phyloP scores from a whole-genome alignment of 2,888 invertebrate species.

The Andrena chrysosceles region DNA sequence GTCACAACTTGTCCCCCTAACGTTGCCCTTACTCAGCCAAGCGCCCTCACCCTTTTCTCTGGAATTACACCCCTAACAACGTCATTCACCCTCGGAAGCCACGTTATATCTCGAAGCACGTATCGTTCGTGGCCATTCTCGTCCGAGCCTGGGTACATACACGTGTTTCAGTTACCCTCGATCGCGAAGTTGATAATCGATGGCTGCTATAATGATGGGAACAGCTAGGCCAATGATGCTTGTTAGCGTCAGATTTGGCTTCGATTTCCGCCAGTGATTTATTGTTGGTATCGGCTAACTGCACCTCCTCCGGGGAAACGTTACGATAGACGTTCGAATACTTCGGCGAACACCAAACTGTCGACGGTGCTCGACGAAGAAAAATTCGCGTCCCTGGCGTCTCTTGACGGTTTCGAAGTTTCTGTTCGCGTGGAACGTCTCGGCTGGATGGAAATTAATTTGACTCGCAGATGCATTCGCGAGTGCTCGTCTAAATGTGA shows the following conservation, averaged over 20 bases:
- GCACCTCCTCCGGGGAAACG: not conserved
- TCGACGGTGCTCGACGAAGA: not conserved
- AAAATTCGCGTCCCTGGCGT: not conserved
- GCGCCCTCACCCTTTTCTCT: not conserved
- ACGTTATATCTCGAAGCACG: constrained; percentile 11
- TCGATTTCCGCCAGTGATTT: constrained; percentile 50
- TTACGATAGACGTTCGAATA: not conserved
- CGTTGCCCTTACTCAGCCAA: no score
- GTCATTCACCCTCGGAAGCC: not conserved
- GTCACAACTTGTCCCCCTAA: no score
- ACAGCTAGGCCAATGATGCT: constrained; percentile 24
- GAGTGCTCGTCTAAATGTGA: constrained; percentile 5
- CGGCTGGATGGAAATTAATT: constrained; percentile 4
- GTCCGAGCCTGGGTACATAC: not conserved
- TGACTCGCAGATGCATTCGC: constrained; percentile 18
- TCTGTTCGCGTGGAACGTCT: not conserved
- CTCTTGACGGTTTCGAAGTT: not conserved
- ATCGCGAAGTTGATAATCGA: constrained; percentile 50
- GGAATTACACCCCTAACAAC: not conserved
- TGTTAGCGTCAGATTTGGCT: constrained; percentile 52
- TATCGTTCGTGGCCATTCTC: constrained; percentile 28
- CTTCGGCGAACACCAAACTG: not conserved
- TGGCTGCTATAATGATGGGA: constrained; percentile 48
- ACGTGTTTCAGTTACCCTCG: constrained; percentile 11
- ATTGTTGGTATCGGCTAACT: constrained; percentile 39